Conservation (phyloP, 2,888 invertebrate genomes). For the Metopia argyrocephala region DNA sequence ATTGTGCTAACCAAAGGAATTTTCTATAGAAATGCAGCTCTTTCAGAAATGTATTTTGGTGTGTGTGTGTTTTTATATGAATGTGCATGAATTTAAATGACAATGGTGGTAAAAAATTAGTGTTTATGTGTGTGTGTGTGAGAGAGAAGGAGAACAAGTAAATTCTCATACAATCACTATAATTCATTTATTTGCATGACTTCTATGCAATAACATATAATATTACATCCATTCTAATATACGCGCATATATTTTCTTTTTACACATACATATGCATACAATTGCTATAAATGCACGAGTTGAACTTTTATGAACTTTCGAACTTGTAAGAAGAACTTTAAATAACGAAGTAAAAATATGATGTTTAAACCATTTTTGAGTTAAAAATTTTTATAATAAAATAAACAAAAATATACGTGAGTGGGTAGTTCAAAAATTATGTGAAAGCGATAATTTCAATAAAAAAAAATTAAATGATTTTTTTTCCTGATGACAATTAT, state of each 20-base stretch:
- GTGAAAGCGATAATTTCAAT: too few species aligned
- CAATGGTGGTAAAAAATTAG: background rate
- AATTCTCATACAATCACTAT: constrained; percentile 17
- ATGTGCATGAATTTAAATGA: too few species aligned
- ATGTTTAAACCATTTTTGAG: background rate
- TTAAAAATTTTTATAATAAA: background rate
- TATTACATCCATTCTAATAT: constrained; percentile 8
- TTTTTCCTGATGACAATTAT: too few species aligned
- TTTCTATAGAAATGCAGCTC: background rate
- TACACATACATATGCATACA: background rate
- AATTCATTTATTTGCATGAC: constrained; percentile 54
- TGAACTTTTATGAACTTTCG: constrained; percentile 47
- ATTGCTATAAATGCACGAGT: background rate
- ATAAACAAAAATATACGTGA: too few species aligned
- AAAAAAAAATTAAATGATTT: too few species aligned
- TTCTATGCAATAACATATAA: constrained; percentile 43
- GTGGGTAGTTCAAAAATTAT: too few species aligned
- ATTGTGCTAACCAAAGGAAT: constrained; percentile 30
- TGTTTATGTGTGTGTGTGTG: background rate
- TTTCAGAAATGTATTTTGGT: constrained; percentile 9
- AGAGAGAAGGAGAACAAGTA: background rate
- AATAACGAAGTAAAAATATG: background rate
- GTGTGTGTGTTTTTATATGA: background rate
- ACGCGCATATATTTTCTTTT: background rate
- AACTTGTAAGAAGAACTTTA: background rate